Evolutionary conservation across 2,888 invertebrate genomes (phyloP).

Genomic region (Phyto melanocephala): DNA sequence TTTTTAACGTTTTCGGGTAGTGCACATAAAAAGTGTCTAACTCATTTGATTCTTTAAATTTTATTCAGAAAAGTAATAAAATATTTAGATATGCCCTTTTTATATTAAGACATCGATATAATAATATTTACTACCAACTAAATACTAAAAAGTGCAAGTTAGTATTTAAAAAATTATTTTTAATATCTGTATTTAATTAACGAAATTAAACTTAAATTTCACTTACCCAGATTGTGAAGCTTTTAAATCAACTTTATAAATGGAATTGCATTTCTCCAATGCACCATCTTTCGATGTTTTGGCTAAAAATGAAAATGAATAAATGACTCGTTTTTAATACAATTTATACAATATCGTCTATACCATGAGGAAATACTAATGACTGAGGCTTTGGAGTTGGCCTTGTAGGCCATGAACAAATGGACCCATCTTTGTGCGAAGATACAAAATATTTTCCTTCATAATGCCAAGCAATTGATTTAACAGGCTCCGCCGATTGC

Average conservation of each 20-base stretch:
- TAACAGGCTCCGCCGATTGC: slow-evolving; percentile 86
- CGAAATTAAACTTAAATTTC: too few species aligned
- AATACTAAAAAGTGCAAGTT: too few species aligned
- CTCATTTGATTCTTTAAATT: too few species aligned
- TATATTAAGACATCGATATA: too few species aligned
- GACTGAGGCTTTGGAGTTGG: slow-evolving; percentile 87
- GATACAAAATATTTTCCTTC: slow-evolving; percentile 99
- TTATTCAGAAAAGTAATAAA: too few species aligned
- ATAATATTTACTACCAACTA: too few species aligned
- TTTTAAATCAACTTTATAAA: slow-evolving; percentile 97
- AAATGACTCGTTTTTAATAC: background rate
- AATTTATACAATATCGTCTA: slow-evolving; percentile 69
- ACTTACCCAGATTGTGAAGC: slow-evolving; percentile 82
- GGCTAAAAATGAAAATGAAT: slow-evolving; percentile 50
- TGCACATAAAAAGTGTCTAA: too few species aligned
- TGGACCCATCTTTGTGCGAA: slow-evolving; percentile 96
- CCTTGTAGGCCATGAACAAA: slow-evolving; percentile 94
- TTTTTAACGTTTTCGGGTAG: too few species aligned
- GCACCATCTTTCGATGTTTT: slow-evolving; percentile 95
- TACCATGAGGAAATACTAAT: slow-evolving; percentile 95
- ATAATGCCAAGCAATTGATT: slow-evolving; percentile 96
- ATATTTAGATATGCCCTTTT: too few species aligned
- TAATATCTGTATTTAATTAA: too few species aligned
- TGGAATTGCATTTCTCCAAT: slow-evolving; percentile 95
- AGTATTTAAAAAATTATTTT: too few species aligned